Evolutionary conservation across 2,797 vertebrate species (phyloP), one percentile per base, ranked within the genome.

Genomic region (Austrolebias charrua): DNA sequence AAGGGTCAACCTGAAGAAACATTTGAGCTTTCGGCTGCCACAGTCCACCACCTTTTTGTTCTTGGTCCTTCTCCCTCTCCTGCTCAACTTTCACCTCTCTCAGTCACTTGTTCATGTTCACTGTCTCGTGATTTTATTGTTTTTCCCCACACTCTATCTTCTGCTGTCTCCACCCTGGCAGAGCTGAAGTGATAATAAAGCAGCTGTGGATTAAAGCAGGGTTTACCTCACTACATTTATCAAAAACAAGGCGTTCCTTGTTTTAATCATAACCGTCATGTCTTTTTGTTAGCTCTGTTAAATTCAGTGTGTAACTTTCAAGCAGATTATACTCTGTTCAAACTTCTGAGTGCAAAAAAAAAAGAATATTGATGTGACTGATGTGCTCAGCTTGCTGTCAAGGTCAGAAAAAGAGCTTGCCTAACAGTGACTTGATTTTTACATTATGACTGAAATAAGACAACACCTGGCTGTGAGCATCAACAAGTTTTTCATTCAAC

Each of bases 1-100:
- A 65, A 83, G 75, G 76, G 75, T 82, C 79, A 74, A 63, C 79
- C 77, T 74, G 63, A 77, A 76, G 65, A 76, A 77, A 66, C 71
- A 64, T 78, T 78, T 51, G 19, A 8, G 78, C 69, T 81, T 69
- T 66, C 46, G 2, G 61, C 76, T 80, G 78, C 73, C 78, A 76
- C 65, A 80, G 12, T 61, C 64, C 2, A 9, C 55, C 20, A 14
- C 42, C 43, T 71, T 57, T 73, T 68, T 64, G 42, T 71, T 62
- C 62, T 54, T 35, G 42, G 47, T 49, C 53, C 56, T 10, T 66
- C 15, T 70, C 38, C 46, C 58, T 54, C 46, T 55, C 47, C 16
- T 19, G 9, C 60, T 55, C 20, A 19, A 15, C 45, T 28, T 8
- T 33, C 43, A 11, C 24, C 3, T 24, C 45, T 70, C 43, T 69